Evolutionary conservation across 2,113 vertebrate species (phyloP).

Genomic region (Mustela lutreola): DNA sequence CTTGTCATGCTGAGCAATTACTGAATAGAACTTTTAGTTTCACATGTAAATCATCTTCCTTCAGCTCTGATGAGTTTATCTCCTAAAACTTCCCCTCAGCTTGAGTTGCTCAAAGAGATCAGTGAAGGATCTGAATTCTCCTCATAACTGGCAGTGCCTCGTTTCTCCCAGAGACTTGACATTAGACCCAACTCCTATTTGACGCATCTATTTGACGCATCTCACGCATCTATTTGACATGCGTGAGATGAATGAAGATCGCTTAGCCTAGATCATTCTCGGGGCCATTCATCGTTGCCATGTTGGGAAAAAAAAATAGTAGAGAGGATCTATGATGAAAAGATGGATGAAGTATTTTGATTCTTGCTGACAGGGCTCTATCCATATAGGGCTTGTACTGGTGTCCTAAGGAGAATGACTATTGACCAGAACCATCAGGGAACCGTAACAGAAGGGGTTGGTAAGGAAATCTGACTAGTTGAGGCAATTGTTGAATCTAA

Average conservation of each 20-base stretch:
- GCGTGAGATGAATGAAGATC: background rate
- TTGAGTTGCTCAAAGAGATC: background rate
- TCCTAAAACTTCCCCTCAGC: constrained; percentile 28
- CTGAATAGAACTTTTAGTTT: background rate
- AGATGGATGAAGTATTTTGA: constrained; percentile 1
- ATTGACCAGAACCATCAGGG: background rate
- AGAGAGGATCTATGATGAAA: background rate
- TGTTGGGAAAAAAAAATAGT: background rate
- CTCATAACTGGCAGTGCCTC: background rate
- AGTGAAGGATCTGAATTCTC: constrained; percentile 10
- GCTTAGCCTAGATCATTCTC: background rate
- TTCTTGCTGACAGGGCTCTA: background rate
- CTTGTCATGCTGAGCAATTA: constrained; percentile 52
- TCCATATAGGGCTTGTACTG: background rate
- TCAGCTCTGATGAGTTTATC: constrained; percentile 35
- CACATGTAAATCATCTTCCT: constrained; percentile 7
- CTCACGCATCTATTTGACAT: background rate
- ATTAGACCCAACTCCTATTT: background rate
- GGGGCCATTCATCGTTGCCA: background rate
- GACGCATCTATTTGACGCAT: too few species aligned
- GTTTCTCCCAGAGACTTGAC: background rate
- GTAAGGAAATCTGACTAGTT: background rate
- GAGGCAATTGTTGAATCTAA: background rate
- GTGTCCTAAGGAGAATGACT: background rate
- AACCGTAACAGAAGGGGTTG: background rate